These are phyloP conservation scores for Tokudaia tokunoshimensis DNA, from an alignment of 2,797 vertebrate genomes.

Conservation along the genomic window DNA sequence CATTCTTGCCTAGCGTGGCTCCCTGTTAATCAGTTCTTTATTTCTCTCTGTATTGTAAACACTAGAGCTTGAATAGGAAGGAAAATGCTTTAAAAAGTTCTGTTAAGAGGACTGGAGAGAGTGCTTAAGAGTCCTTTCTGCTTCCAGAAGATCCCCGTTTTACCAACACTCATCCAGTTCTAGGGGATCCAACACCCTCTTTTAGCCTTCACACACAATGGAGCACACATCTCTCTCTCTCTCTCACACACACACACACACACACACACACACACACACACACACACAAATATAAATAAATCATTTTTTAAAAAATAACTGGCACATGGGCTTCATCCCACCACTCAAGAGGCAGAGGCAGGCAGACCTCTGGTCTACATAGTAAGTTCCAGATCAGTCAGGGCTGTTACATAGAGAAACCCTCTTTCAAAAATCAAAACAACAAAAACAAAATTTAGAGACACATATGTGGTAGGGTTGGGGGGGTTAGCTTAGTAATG, in stretches of 20 bases:
- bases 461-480: background rate
- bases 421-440: background rate
- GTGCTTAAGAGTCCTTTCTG: background rate
- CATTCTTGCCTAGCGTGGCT: background rate
- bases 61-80: constrained; percentile 47
- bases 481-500: background rate
- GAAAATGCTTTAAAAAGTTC: constrained; percentile 58
- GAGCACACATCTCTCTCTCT: background rate
- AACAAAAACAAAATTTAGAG: background rate
- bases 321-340: background rate
- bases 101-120: background rate
- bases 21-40: constrained; percentile 33
- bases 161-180: background rate
- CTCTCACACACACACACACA: too few relatives aligned
- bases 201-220: background rate
- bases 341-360: background rate
- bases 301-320: background rate
- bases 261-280: too few relatives aligned
- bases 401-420: background rate
- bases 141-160: background rate
- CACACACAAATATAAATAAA: background rate
- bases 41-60: background rate
- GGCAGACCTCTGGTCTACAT: background rate
- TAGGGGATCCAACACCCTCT: background rate
- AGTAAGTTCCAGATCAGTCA: background rate